phyloP scores from a whole-genome alignment of 1,140 invertebrate genomes.

The Drosophila bocki region DNA sequence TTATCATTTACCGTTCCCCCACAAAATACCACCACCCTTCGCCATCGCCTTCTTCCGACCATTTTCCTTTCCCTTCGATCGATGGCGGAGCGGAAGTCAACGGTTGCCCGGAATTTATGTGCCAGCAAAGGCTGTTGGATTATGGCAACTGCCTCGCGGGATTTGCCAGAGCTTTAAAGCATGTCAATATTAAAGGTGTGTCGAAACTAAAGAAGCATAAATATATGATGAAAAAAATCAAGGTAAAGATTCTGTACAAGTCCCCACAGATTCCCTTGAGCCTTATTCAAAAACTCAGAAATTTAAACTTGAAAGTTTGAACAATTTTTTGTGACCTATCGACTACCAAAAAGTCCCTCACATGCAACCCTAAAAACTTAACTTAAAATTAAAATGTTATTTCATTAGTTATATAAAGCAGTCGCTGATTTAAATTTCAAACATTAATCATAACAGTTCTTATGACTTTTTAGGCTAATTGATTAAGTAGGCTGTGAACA shows the following conservation, averaged over 20 bases:
- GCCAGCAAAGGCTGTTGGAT: conserved; percentile 52
- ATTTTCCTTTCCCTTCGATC: conserved; percentile 51
- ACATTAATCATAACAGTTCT: neutral
- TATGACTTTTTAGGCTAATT: neutral
- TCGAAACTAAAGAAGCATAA: neutral
- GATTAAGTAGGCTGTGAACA: neutral
- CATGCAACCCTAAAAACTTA: neutral
- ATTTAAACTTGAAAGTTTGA: too few relatives aligned
- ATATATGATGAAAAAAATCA: neutral
- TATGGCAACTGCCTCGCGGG: conserved; percentile 36
- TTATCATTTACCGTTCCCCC: conserved; percentile 73
- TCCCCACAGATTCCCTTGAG: too few relatives aligned
- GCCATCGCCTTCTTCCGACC: neutral
- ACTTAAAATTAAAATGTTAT: too few relatives aligned
- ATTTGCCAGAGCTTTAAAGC: conserved; percentile 23
- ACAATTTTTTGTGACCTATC: neutral
- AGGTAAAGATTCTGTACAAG: neutral
- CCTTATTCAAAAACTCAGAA: too few relatives aligned
- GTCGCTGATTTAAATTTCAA: neutral
- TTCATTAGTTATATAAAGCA: neutral
- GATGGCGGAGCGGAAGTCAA: conserved; percentile 31
- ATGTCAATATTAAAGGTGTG: conserved; percentile 24
- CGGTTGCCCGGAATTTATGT: conserved; percentile 55
- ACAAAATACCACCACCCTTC: neutral
- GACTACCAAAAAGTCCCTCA: neutral